Percentiles rank a stretch among this genome's conserved stretches.
Conservation (phyloP, 2,888 invertebrate genomes). For the Nemurella pictetii region DNA sequence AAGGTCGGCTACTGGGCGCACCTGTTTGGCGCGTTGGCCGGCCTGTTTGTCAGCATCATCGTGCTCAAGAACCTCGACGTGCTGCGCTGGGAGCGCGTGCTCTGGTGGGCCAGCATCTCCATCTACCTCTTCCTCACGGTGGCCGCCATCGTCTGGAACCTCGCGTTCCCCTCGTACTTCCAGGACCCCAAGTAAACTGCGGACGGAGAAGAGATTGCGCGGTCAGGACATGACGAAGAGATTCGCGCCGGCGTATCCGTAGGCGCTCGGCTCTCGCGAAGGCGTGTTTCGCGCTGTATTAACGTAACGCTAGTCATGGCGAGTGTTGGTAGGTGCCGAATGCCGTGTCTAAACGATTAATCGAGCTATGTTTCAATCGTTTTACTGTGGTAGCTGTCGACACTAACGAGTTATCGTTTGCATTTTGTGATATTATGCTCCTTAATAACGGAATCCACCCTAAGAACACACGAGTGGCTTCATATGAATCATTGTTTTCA, state of each 20-base stretch:
- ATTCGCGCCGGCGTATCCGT: not conserved
- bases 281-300: not conserved
- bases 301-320: not conserved
- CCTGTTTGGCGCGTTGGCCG: conserved; percentile 87
- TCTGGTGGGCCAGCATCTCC: conserved; percentile 80
- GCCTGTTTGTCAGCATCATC: conserved; percentile 81
- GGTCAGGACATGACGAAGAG: not conserved
- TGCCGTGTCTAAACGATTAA: not conserved
- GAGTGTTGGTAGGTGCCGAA: not conserved
- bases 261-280: not conserved
- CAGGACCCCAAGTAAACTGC: not conserved
- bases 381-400: not conserved
- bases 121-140: conserved; percentile 71
- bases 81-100: conserved; percentile 74
- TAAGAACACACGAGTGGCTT: not conserved
- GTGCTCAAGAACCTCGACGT: conserved; percentile 80
- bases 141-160: conserved; percentile 70
- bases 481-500: not conserved
- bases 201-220: not conserved
- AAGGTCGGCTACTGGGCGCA: conserved; percentile 88
- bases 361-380: not conserved
- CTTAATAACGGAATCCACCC: not conserved
- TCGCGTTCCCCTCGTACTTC: conserved; percentile 18
- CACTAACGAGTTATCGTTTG: not conserved
- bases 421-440: not conserved